Base-by-base conservation (phyloP, 30 jellyfish, hydroid and myxozoan species). In the Catostylus mosaicus region DNA sequence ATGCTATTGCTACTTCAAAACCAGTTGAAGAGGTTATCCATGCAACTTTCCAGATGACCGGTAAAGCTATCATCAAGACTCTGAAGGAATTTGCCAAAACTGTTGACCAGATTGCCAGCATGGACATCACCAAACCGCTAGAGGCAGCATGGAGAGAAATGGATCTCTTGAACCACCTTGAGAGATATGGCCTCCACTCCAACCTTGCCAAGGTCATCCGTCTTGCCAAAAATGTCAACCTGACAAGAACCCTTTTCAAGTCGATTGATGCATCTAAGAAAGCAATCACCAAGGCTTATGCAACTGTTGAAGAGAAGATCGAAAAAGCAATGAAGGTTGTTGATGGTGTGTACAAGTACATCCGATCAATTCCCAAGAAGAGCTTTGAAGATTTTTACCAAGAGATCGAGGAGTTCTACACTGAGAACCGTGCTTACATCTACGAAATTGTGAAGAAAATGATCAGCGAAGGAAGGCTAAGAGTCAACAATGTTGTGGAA, bases 81-180 rank as follows among this genome's bases (percentile, higher is more conserved):
- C 82, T 85, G 52, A 89, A 75, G 52, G 96, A 88, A 54, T 38
- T 88, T 20, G 88, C 82, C 22, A 80, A 69, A 32, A 72, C 78
- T 48, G 38, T 88, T 50, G 95, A 80, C 67, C 96, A 95, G 56
- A 22, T 95, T 36, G 87, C 96, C 14, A 77, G 47, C 48, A 62
- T 95, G 88, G 97, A 95, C 61, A 45, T 95, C 45, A 50, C 96
- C 40, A 71, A 63, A 43, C 97, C 96, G 35, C 23, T 96, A 2
- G 80, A 70, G 74, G 66, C 57, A 12, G 96, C 97, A 78, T 88
- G 97, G 97, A 88, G 71, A 46, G 94, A 88, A 27, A 78, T 92
- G 78, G 95, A 88, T 73, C 72, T 88, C 70, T 12, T 80, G 56
- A 76, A 62, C 75, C 96, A 88, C 60, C 78, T 95, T 59, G 97